Evolutionary conservation across 2,113 vertebrate genomes (phyloP).

Genomic region (Oenanthe oenanthe): DNA sequence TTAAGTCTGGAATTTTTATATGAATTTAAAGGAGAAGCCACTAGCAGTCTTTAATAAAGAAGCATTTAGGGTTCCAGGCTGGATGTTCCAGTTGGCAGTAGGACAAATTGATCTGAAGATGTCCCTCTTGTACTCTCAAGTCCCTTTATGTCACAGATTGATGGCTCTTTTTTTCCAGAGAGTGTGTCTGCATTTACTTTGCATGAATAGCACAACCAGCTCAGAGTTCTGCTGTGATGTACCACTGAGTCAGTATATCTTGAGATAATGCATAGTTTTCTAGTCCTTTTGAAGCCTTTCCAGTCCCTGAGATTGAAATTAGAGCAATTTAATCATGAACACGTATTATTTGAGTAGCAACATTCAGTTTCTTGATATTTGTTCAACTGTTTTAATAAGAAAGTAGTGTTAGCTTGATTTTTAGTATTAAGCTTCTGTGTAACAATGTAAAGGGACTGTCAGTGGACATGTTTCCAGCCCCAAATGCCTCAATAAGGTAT

Average conservation of each 20-base stretch:
- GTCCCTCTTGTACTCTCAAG: conserved; percentile 55
- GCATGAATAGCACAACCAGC: neutral
- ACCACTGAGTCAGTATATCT: neutral
- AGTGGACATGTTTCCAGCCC: neutral
- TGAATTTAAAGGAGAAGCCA: conserved; percentile 13
- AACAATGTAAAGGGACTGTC: neutral
- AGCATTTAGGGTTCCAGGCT: conserved; percentile 40
- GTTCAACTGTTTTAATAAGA: neutral
- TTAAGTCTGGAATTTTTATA: neutral
- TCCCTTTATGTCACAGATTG: conserved; percentile 67
- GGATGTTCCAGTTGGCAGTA: conserved; percentile 57
- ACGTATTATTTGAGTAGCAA: neutral
- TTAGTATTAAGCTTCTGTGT: neutral
- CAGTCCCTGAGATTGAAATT: neutral
- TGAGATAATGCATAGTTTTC: neutral
- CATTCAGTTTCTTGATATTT: neutral
- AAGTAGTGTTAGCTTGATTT: neutral
- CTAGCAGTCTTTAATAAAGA: conserved; percentile 13
- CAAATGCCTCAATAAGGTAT: neutral
- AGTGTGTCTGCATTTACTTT: conserved; percentile 36
- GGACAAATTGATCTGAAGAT: conserved; percentile 54
- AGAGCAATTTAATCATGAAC: neutral
- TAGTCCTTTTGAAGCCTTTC: neutral
- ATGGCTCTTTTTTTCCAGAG: conserved; percentile 22
- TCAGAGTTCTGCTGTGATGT: neutral